These are phyloP conservation scores for Lycia hirtaria DNA, from an alignment of 2,888 invertebrate species.

Conservation along the genomic window DNA sequence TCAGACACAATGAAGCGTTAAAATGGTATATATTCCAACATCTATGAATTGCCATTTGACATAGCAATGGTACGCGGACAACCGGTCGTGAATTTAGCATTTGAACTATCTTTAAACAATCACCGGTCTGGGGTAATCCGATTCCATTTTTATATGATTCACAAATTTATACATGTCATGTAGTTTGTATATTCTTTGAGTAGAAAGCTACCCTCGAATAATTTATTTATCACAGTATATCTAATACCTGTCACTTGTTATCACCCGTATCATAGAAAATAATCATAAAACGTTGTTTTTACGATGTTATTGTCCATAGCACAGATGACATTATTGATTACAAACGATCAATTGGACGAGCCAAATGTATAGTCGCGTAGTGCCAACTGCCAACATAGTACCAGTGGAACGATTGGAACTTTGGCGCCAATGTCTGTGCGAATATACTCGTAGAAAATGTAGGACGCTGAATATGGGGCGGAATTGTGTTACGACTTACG, in stretches of 20 bases:
- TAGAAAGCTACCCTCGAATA: too few relatives aligned
- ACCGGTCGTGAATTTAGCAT: too few relatives aligned
- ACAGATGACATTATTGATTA: slow-evolving; percentile 19
- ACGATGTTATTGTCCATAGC: slow-evolving; percentile 21
- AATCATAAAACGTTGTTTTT: slow-evolving; percentile 18
- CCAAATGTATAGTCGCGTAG: slow-evolving; percentile 36
- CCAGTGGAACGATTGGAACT: slow-evolving; percentile 16
- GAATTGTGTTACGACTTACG: slow-evolving; percentile 4
- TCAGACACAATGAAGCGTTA: too few relatives aligned
- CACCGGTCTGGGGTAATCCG: too few relatives aligned
- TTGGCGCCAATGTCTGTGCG: slow-evolving; percentile 17
- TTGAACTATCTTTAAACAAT: too few relatives aligned
- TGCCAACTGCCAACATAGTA: slow-evolving; percentile 16
- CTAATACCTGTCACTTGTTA: background rate
- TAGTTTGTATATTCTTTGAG: too few relatives aligned
- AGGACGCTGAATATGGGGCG: slow-evolving; percentile 6
- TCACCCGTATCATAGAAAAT: slow-evolving; percentile 20
- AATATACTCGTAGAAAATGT: slow-evolving; percentile 12
- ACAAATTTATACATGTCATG: too few relatives aligned
- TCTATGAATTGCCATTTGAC: too few relatives aligned
- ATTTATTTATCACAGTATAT: slow-evolving; percentile 1
- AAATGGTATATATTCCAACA: too few relatives aligned
- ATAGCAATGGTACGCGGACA: too few relatives aligned
- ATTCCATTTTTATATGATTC: too few relatives aligned
- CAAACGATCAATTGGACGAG: slow-evolving; percentile 33